Conservation (phyloP, 2,113 vertebrate species). For the Corapipo altera region DNA sequence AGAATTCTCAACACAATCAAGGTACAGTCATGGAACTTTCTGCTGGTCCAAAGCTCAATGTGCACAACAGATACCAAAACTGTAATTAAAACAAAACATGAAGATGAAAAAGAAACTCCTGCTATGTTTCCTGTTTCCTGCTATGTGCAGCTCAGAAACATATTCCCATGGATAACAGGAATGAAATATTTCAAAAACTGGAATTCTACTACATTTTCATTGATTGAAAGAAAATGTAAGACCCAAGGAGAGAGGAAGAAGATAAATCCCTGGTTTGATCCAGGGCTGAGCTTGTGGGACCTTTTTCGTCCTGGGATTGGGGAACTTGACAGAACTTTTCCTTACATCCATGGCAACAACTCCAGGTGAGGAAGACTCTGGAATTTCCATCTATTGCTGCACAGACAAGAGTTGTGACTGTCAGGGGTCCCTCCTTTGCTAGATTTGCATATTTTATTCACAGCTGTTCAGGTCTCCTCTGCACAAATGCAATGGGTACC, state of each 20-base stretch:
- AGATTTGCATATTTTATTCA: background rate
- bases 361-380: background rate
- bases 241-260: background rate
- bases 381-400: too few relatives aligned
- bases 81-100: background rate
- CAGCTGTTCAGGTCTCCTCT: background rate
- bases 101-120: background rate
- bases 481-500: background rate
- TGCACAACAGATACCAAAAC: background rate
- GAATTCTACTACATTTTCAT: background rate
- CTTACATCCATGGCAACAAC: too few relatives aligned
- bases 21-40: background rate
- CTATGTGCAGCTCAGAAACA: background rate
- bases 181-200: background rate
- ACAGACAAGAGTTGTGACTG: background rate
- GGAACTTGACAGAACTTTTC: background rate
- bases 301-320: background rate
- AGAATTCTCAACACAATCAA: background rate
- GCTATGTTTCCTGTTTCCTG: too few relatives aligned
- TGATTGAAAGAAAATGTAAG: background rate
- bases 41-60: background rate
- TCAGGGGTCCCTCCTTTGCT: background rate
- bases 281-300: background rate
- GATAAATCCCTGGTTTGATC: background rate
- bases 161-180: too few relatives aligned